Evolutionary conservation across 2,888 invertebrate genomes (phyloP), one percentile per base, ranked within the genome.

Genomic region (Strigamia transsilvanica): DNA sequence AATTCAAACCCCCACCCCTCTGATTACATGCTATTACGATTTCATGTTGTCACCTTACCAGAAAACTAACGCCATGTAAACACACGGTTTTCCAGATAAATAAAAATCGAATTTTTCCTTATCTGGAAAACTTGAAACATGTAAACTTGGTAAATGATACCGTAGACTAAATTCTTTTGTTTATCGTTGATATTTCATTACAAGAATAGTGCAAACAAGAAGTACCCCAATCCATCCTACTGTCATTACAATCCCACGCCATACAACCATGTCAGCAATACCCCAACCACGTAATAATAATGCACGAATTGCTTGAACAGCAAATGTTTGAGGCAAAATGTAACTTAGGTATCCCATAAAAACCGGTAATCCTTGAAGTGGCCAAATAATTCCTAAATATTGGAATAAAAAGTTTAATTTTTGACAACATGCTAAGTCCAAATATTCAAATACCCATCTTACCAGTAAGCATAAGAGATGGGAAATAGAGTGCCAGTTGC

Each of bases 401-500:
- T 85, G 6, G 4, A 77, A 21, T 23, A 5, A 12, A 77, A 21
- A 21, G 23, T 21, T 13, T 21, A 15, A 32, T 77, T 77, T 7
- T 23, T 5, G 34, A 4, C n/a, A n/a, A 18, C 5, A n/a, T 23
- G 23, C 34, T 21, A 77, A 10, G 5, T 56, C 5, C 15, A 0
- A 78, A 32, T 12, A n/a, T n/a, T n/a, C n/a, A n/a, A 27, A 21
- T n/a, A 89, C n/a, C n/a, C n/a, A n/a, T n/a, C 92, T 90, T 88
- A 95, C 96, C 96, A 86, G 96, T 96, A 79, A 97, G 91, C 82
- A 98, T 90, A 27, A 98, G 90, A 21, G 96, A 96, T 27, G 98
- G 97, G 89, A 97, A 98, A 90, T 97, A 97, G 78, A 96, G 96
- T 80, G 97, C 97, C 18, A 98, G 90, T 0, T 97, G 95, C 84